Conservation (phyloP, 2,113 vertebrate genomes). For the Microcebus murinus region DNA sequence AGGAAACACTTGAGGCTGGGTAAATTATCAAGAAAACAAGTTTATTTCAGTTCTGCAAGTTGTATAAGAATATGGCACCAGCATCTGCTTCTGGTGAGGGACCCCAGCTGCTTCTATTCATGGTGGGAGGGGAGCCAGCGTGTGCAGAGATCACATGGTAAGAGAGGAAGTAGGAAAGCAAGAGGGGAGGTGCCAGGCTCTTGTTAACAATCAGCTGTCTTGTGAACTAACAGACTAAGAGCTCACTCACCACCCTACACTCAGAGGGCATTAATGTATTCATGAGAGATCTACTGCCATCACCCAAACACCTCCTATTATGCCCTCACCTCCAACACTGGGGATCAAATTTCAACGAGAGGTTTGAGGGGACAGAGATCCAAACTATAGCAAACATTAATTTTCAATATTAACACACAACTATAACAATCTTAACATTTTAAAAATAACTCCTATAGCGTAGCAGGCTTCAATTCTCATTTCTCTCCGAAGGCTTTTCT, state of each 20-base stretch:
- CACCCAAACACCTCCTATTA: background rate
- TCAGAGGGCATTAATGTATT: background rate
- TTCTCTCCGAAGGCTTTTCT: background rate
- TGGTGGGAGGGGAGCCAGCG: background rate
- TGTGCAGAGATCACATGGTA: background rate
- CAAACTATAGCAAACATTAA: background rate
- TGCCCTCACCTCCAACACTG: background rate
- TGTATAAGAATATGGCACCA: background rate
- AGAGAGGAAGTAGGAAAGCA: background rate
- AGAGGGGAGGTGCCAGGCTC: background rate
- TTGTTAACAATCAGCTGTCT: background rate
- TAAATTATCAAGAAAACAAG: background rate
- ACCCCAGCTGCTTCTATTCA: background rate
- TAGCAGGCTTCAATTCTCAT: background rate
- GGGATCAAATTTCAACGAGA: background rate
- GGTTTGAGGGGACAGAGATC: background rate
- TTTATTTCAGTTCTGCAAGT: background rate
- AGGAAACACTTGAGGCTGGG: background rate
- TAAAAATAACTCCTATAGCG: background rate
- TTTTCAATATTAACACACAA: conserved; percentile 15
- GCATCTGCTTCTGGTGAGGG: background rate
- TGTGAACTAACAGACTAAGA: background rate
- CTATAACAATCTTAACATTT: conserved; percentile 4
- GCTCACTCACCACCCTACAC: background rate
- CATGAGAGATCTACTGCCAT: background rate